phyloP scores from a whole-genome alignment of 35 echinoderm and acorn worm genomes.

The Eucidaris tribuloides region DNA sequence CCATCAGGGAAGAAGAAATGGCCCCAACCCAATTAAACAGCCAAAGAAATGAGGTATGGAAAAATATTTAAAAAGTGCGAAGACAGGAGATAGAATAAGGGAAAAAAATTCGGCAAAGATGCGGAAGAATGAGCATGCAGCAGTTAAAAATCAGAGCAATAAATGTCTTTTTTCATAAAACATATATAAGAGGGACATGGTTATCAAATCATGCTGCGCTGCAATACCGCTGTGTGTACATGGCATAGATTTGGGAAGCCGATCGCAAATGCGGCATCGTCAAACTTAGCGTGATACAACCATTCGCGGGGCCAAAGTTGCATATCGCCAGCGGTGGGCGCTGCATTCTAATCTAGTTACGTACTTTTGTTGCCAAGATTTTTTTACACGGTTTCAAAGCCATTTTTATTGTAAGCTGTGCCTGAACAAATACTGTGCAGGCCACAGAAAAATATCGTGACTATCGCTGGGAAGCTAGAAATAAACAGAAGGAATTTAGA shows the following conservation, averaged over 20 bases:
- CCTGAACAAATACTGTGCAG: too few species aligned
- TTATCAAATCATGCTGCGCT: constrained; percentile 16
- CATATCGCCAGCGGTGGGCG: constrained; percentile 8
- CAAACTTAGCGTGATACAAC: constrained; percentile 13
- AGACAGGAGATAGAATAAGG: not conserved
- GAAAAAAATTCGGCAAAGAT: not conserved
- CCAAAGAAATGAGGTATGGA: not conserved
- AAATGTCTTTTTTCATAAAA: too few species aligned
- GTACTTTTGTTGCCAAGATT: constrained; percentile 1
- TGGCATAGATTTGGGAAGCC: constrained; percentile 10
- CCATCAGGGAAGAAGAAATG: not conserved
- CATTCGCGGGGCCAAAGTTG: constrained; percentile 14
- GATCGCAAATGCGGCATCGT: constrained; percentile 20
- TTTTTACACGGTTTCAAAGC: too few species aligned
- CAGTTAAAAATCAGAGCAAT: not conserved
- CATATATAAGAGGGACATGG: not conserved
- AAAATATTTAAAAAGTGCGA: not conserved
- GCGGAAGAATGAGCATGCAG: constrained; percentile 2
- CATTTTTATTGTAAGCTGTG: too few species aligned
- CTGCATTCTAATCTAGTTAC: not conserved
- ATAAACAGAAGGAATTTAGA: too few species aligned
- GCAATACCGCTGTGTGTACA: constrained; percentile 22
- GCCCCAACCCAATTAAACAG: not conserved
- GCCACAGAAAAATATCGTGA: too few species aligned
- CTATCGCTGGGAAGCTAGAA: too few species aligned